These are phyloP conservation scores for Vicugna pacos DNA, from an alignment of 2,113 vertebrate genomes.

Conservation along the genomic window DNA sequence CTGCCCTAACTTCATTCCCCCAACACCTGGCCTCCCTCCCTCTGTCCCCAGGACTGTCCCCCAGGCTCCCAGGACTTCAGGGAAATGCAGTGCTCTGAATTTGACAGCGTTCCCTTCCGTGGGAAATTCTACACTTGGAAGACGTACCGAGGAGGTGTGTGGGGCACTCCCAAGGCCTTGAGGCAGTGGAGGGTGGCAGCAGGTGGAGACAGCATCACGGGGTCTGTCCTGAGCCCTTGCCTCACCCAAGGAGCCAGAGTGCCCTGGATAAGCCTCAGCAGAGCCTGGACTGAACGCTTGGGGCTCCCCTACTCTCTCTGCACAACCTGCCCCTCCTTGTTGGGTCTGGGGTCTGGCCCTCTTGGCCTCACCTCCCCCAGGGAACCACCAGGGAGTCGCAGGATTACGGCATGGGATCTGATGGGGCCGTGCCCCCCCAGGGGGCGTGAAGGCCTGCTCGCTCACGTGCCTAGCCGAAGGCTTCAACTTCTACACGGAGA, in stretches of 20 bases:
- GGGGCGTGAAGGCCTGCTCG: conserved; percentile 97
- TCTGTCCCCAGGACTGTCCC: conserved; percentile 91
- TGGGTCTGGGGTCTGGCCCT: neutral
- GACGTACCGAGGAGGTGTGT: conserved; percentile 96
- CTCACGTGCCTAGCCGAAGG: conserved; percentile 97
- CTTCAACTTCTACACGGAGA: conserved; percentile 99
- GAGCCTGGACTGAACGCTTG: neutral
- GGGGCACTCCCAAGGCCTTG: accelerated
- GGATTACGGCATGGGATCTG: neutral
- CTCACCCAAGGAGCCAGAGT: neutral
- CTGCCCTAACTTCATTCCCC: neutral
- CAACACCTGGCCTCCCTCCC: neutral
- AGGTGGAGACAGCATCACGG: neutral
- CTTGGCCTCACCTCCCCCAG: neutral
- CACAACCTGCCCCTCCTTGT: neutral
- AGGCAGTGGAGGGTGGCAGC: neutral
- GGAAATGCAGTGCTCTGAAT: conserved; percentile 96
- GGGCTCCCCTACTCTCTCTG: neutral
- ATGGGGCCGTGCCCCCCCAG: conserved; percentile 82
- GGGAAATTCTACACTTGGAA: conserved; percentile 99
- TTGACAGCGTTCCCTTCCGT: conserved; percentile 95
- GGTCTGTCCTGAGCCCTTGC: neutral
- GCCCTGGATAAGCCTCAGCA: neutral
- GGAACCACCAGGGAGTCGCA: neutral
- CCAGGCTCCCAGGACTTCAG: conserved; percentile 95